Base-by-base conservation (phyloP, 1,140 invertebrate genomes). In the Ridgeia piscesae region DNA sequence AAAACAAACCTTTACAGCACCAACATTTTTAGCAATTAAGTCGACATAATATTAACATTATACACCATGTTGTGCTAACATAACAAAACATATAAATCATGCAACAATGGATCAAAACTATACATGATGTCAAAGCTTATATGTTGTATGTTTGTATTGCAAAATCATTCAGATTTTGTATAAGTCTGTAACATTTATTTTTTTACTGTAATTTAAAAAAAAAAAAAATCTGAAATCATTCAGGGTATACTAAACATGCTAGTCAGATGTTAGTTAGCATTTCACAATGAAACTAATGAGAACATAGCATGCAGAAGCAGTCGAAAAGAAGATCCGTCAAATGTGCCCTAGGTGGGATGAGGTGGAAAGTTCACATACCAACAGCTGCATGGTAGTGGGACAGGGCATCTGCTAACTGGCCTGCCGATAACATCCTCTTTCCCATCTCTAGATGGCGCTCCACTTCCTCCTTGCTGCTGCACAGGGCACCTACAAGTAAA, bases 351-450 rank as follows among this genome's bases (percentile, higher is more conserved):
- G 11, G 89, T 35, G 89, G 17, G 89, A 90, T 27, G 89, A 89
- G 33, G 35, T 42, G 42, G 42, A 11, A 42, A 42, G 42, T 42
- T 14, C 1, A 96, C 97, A 97, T 96, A 99, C 98, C 98, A 95
- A 99, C 98, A 94, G 99, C 99, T 92, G 98, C 98, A 97, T 99
- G 99, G 96, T 99, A 99, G 95, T 99, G 99, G 91, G 98, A 98
- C 35, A 99, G 96, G 0, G 99, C 99, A 97, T 99, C 99, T 91
- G 98, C 97, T 91, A 99, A 97, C 95, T 99, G 98, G 89, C 99
- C 99, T 94, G 97, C 97, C 11, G 98, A 97, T 93, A 99, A 96
- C 95, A 99, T 97, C 94, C 98, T 97, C 95, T 98, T 98, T 1
- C 99, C 99, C 95, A 99, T 96, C 95, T 99, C 98, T 95, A 99